These are phyloP conservation scores for Halictus ligatus DNA, from an alignment of 2,888 invertebrate species.

Conservation along the genomic window DNA sequence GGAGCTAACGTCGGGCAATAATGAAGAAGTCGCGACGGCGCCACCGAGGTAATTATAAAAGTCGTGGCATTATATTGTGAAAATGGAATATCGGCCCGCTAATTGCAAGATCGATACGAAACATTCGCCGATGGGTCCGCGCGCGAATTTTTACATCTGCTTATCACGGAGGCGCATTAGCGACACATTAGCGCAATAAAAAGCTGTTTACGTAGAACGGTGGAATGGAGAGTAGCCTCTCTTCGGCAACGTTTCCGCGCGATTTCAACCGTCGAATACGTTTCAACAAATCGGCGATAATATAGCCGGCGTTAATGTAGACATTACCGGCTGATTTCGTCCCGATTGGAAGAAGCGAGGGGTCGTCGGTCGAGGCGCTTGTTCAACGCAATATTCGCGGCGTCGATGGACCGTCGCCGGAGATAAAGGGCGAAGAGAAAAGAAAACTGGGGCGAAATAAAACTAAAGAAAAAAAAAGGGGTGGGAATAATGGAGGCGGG, in stretches of 20 bases:
- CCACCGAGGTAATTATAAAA: not conserved
- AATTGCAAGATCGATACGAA: slow-evolving; percentile 49
- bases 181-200: slow-evolving; percentile 38
- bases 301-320: slow-evolving; percentile 38
- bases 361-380: slow-evolving; percentile 24
- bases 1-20: not conserved
- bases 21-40: not conserved
- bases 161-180: slow-evolving; percentile 27
- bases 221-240: slow-evolving; percentile 8
- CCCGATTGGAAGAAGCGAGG: slow-evolving; percentile 18
- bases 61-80: not conserved
- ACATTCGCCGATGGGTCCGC: slow-evolving; percentile 7
- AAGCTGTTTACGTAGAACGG: slow-evolving; percentile 29
- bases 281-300: slow-evolving; percentile 38
- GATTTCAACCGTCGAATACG: not conserved
- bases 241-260: not conserved
- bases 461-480: not conserved
- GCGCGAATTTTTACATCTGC: slow-evolving; percentile 23
- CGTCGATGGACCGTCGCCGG: slow-evolving; percentile 55
- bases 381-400: slow-evolving; percentile 60
- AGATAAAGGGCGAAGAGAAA: slow-evolving; percentile 49
- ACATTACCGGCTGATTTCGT: slow-evolving; percentile 44
- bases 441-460: not conserved
- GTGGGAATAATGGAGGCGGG: not conserved
- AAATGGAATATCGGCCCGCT: not conserved